Percentiles rank a stretch among this genome's conserved stretches.
Evolutionary conservation across 2,113 vertebrate species (phyloP).

Genomic region (Cardinalis cardinalis): DNA sequence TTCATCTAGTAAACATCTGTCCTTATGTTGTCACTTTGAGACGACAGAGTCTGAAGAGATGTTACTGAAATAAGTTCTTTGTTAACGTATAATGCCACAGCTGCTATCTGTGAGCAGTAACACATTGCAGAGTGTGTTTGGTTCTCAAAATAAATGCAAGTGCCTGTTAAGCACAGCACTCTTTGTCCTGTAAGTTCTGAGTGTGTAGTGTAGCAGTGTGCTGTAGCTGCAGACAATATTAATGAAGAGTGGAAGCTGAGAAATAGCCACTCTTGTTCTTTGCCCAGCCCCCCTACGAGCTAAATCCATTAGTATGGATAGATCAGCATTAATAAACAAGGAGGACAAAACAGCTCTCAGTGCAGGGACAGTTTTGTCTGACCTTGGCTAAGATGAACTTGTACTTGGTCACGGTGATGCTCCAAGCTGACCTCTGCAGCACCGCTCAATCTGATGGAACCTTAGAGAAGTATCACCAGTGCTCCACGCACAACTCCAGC

Average conservation of each 20-base stretch:
- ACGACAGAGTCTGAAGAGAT: background rate
- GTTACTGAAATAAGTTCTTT: background rate
- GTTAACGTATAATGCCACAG: background rate
- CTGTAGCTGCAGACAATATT: slow-evolving; percentile 59
- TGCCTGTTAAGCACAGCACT: background rate
- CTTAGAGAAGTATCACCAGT: background rate
- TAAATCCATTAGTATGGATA: slow-evolving; percentile 75
- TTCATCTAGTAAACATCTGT: background rate
- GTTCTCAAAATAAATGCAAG: background rate
- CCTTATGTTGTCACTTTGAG: background rate
- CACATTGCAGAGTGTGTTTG: background rate
- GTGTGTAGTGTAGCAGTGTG: background rate
- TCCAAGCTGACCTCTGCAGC: background rate
- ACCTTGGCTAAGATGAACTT: slow-evolving; percentile 13
- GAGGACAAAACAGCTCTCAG: slow-evolving; percentile 60
- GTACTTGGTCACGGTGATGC: background rate
- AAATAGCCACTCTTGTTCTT: slow-evolving; percentile 58
- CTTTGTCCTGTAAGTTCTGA: slow-evolving; percentile 60
- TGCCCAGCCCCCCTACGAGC: slow-evolving; percentile 57
- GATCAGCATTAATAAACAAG: slow-evolving; percentile 71
- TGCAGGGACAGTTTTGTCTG: slow-evolving; percentile 49
- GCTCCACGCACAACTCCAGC: background rate
- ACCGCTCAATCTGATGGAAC: background rate
- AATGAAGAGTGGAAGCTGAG: slow-evolving; percentile 67
- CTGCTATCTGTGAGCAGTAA: background rate